Evolutionary conservation across 2,797 vertebrate species (phyloP).

Genomic region (Mastacembelus armatus): DNA sequence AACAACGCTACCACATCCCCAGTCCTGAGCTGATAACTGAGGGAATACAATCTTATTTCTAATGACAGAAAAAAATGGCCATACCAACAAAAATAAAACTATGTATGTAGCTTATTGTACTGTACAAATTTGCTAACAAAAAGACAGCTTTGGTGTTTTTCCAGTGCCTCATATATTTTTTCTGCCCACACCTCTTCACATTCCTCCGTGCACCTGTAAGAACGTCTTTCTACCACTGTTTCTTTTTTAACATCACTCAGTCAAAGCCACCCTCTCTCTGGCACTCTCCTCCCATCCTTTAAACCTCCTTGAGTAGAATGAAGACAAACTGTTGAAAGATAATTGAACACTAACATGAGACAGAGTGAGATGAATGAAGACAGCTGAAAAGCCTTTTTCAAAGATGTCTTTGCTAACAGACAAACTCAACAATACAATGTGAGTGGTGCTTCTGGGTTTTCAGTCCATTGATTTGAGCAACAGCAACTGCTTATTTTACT

Average conservation of each 20-base stretch:
- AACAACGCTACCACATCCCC: too few species aligned
- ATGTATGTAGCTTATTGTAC: too few species aligned
- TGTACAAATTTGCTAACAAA: too few species aligned
- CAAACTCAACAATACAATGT: constrained; percentile 15
- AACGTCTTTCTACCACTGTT: constrained; percentile 8
- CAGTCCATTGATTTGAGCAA: constrained; percentile 19
- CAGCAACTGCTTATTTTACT: constrained; percentile 25
- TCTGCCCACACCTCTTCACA: constrained; percentile 5
- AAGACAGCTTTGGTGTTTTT: not conserved
- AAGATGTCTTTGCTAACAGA: constrained; percentile 38
- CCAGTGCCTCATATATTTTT: not conserved
- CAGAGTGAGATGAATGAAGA: constrained; percentile 62
- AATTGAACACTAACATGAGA: constrained; percentile 68
- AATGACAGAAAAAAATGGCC: too few species aligned
- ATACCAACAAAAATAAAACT: too few species aligned
- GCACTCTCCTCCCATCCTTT: constrained; percentile 38
- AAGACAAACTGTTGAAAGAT: constrained; percentile 67
- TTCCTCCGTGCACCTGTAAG: constrained; percentile 12
- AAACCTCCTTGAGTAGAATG: constrained; percentile 45
- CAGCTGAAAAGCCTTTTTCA: constrained; percentile 33
- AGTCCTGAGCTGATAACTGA: too few species aligned
- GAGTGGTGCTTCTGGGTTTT: constrained; percentile 19
- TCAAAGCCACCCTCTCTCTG: not conserved
- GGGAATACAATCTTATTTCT: too few species aligned
- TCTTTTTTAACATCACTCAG: constrained; percentile 44